phyloP scores from a whole-genome alignment of 2,888 invertebrate species.

The Nymphalis polychloros region DNA sequence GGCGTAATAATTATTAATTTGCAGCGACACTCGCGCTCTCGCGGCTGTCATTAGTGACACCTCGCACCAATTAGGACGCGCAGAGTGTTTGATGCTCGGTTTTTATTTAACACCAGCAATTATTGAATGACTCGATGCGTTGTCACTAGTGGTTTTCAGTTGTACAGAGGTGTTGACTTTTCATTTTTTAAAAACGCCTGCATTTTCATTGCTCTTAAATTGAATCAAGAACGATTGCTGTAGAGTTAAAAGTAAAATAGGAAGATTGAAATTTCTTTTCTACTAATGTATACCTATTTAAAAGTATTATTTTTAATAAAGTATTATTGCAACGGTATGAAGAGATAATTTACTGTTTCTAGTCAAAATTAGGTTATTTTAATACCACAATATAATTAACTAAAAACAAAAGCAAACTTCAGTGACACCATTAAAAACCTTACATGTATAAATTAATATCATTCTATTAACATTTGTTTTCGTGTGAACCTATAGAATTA shows the following conservation, averaged over 20 bases:
- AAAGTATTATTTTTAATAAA: too few species aligned
- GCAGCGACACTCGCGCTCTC: slow-evolving; percentile 64
- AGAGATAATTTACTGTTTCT: too few species aligned
- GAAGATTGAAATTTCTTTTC: slow-evolving; percentile 10
- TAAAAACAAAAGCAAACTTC: too few species aligned
- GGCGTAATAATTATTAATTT: slow-evolving; percentile 81
- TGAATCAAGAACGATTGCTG: slow-evolving; percentile 32
- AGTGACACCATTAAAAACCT: too few species aligned
- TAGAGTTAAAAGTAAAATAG: slow-evolving; percentile 10
- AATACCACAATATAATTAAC: too few species aligned
- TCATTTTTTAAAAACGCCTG: slow-evolving; percentile 46
- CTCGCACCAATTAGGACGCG: slow-evolving; percentile 78
- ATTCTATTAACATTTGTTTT: too few species aligned
- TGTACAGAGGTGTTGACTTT: slow-evolving; percentile 52
- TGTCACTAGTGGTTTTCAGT: slow-evolving; percentile 60
- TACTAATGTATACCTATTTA: neutral
- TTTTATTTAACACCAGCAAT: slow-evolving; percentile 78
- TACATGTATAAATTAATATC: too few species aligned
- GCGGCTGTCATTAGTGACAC: slow-evolving; percentile 78
- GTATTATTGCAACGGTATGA: too few species aligned
- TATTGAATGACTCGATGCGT: slow-evolving; percentile 73
- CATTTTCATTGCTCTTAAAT: slow-evolving; percentile 43
- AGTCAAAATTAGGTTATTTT: too few species aligned
- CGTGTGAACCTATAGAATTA: too few species aligned
- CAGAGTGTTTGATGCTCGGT: slow-evolving; percentile 76